Base-by-base conservation (phyloP, 2,888 invertebrate species). In the Mechanitis messenoides region DNA sequence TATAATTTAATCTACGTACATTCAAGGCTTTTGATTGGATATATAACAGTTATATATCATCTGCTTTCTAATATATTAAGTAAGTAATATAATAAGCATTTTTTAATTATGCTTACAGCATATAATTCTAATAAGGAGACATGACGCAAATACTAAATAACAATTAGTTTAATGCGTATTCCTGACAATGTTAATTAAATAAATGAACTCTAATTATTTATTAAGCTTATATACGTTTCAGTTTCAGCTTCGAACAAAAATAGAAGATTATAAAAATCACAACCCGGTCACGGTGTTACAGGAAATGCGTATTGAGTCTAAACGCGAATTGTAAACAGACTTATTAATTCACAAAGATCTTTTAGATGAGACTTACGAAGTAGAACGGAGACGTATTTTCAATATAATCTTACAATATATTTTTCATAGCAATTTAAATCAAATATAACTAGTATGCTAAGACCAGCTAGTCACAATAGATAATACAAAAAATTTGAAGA, bases 281-380 rank as follows among this genome's bases (percentile, higher is more conserved):
- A 53, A 66, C 66, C 66, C 54, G 66, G 66, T 66, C 60, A 66
- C 61, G 28, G 56, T 5, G 42, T 64, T 62, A 66, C 50, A 50
- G 50, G 50, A 50, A 50, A 50, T 50, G 11, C 50, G 50, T 50
- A 50, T 50, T 31, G 9, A 50, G 31, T 7, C 50, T 50, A 50
- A 7, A 28, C 31, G 31, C 31, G 28, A 47, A 47, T 47, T 47
- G 28, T 47, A 47, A 47, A 50, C 50, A 50, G 28, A 9, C 42
- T 50, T 31, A 31, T 50, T 50, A 50, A 50, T 31, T 9, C 9
- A 50, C 50, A 31, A 31, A 9, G 42, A 42, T 42, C 42, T 50
- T 47, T 31, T 7, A 31, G 50, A 50, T 9, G 7, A 9, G 42
- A 42, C 50, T 47, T 47, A n/a, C 47, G 47, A 47, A 20, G 35